Base-by-base conservation (phyloP, 2,888 invertebrate species). In the Sipha maydis region DNA sequence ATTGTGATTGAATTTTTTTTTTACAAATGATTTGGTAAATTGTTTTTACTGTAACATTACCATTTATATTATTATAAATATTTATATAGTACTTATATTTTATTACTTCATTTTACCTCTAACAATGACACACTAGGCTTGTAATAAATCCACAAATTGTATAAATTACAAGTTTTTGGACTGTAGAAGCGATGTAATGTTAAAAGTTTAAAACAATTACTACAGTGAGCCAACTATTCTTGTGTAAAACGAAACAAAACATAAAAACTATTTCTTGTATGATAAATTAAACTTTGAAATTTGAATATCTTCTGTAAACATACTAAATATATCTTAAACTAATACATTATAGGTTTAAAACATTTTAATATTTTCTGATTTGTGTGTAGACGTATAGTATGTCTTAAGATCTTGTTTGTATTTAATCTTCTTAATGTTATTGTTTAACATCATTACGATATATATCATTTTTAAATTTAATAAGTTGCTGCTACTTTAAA, bases 141-240 rank as follows among this genome's bases (percentile, higher is more conserved):
- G 61, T 76, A 41, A 84, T 84, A 76, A 61, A 84, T 84, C 41
- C 31, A 28, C 76, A 76, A 67, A 76, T 75, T 84, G 84, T 41
- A 38, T 84, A 76, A 41, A 25, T 28, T 11, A 67, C 84, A 67
- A 84, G 76, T 84, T 84, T 84, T 84, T 17, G 48, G 76, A 25
- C 41, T 84, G 76, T 31, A 41, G 76, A 76, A 38, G 61, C 75
- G 76, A 41, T 38, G 83, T 76, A 61, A 75, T 84, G 84, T 84
- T 76, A 61, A 84, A 84, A 84, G 76, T 84, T 84, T 85, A 31
- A 85, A 85, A 85, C 84, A 77, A 85, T 85, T 76, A 77, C 76
- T 31, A 76, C 48, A 14, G 14, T 31, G 61, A 67, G 84, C 38
- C 38, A 83, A 83, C 38, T 75, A 56, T 56, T 83, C 34, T 19